These are phyloP conservation scores for Amazona guildingii DNA, from an alignment of 2,113 vertebrate genomes.

Conservation along the genomic window DNA sequence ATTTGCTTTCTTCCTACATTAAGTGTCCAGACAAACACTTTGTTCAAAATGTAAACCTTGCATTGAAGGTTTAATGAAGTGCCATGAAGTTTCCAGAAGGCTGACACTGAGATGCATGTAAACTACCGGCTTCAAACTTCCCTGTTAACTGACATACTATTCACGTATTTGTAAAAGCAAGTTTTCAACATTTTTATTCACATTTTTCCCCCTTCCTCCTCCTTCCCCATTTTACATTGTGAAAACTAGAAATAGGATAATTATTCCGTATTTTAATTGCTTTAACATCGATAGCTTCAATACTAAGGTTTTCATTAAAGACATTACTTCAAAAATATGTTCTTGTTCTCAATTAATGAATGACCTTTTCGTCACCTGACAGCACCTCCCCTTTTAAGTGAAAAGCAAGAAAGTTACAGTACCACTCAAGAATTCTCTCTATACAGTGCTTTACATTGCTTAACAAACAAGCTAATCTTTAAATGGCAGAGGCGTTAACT, in stretches of 20 bases:
- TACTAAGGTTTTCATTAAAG: neutral
- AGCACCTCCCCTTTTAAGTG: neutral
- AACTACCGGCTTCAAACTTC: neutral
- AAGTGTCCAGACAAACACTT: neutral
- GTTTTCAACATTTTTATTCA: neutral
- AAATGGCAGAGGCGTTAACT: conserved; percentile 8
- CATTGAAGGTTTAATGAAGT: neutral
- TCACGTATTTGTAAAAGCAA: neutral
- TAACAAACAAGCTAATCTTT: neutral
- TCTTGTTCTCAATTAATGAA: neutral
- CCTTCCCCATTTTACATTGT: neutral
- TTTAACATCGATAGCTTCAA: neutral
- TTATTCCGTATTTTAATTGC: neutral
- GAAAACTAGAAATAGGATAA: neutral
- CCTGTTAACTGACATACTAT: neutral
- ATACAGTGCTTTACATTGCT: neutral
- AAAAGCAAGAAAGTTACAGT: neutral
- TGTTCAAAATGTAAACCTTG: neutral
- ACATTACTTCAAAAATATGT: neutral
- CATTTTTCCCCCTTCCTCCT: neutral
- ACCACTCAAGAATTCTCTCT: neutral
- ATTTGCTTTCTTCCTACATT: neutral
- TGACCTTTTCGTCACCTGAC: neutral
- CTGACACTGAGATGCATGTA: neutral
- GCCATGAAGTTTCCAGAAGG: neutral